Conservation (phyloP, 2,797 vertebrate genomes). For the Pseudochirops cupreus region DNA sequence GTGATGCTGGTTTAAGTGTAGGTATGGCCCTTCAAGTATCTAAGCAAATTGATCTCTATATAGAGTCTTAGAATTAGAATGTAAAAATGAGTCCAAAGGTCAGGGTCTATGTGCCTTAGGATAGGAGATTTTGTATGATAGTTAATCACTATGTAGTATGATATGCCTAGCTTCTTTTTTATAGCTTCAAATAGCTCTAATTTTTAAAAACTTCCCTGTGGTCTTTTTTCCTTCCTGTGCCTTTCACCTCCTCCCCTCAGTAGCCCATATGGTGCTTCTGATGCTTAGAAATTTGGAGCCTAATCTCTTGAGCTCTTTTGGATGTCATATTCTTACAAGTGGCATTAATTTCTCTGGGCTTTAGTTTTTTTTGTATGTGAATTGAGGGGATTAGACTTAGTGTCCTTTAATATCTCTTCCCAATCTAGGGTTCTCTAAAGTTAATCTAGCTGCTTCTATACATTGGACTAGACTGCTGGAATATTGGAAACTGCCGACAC, state of each 20-base stretch:
- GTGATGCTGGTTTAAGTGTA: constrained; percentile 38
- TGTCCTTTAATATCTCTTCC: background rate
- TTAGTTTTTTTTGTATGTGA: background rate
- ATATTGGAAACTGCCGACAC: background rate
- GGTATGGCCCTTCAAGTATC: constrained; percentile 36
- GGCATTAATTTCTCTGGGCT: background rate
- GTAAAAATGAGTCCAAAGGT: background rate
- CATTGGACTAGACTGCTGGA: background rate
- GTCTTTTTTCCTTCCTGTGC: background rate
- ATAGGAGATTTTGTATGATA: constrained; percentile 42
- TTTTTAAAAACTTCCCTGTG: background rate
- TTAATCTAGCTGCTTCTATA: background rate
- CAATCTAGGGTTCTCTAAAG: background rate
- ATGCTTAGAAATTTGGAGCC: background rate
- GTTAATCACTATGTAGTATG: background rate
- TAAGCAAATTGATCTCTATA: constrained; percentile 50
- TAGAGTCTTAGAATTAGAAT: constrained; percentile 35
- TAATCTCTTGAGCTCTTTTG: background rate
- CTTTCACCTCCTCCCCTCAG: background rate
- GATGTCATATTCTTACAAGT: background rate
- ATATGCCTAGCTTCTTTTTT: background rate
- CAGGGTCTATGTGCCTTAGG: constrained; percentile 17
- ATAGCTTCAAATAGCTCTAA: background rate
- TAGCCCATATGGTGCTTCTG: background rate
- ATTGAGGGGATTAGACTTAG: background rate